Percentiles rank a stretch among this genome's conserved stretches.
Evolutionary conservation across 2,113 vertebrate species (phyloP).

Genomic region (Lipophrys pholis): DNA sequence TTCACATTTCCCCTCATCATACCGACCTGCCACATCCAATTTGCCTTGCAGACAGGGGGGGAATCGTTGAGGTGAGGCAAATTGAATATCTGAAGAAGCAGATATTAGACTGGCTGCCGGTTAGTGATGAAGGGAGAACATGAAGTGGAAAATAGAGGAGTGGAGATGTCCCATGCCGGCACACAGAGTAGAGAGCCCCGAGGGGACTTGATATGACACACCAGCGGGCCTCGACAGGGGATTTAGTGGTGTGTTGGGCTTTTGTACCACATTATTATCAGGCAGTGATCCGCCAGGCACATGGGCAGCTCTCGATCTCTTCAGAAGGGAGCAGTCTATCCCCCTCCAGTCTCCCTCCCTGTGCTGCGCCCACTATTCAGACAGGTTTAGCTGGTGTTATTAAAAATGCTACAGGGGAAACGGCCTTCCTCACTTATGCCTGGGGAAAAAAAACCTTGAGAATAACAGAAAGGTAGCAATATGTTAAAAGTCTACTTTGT

Average conservation of each 20-base stretch:
- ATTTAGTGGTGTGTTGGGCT: slow-evolving; percentile 71
- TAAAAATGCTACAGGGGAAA: slow-evolving; percentile 51
- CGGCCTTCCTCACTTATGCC: slow-evolving; percentile 44
- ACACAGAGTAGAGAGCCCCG: slow-evolving; percentile 48
- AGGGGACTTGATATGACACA: slow-evolving; percentile 71
- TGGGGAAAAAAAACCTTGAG: slow-evolving; percentile 31
- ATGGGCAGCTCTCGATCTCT: slow-evolving; percentile 65
- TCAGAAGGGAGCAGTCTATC: slow-evolving; percentile 62
- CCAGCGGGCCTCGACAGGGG: slow-evolving; percentile 60
- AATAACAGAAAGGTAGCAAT: slow-evolving; percentile 27
- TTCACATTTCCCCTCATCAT: slow-evolving; percentile 29
- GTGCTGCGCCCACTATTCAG: slow-evolving; percentile 55
- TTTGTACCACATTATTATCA: slow-evolving; percentile 79
- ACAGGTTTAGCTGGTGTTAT: slow-evolving; percentile 65
- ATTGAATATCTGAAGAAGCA: slow-evolving; percentile 54
- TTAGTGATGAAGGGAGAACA: slow-evolving; percentile 60
- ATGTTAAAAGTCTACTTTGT: background rate
- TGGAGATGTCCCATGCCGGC: slow-evolving; percentile 56
- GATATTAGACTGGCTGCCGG: slow-evolving; percentile 63
- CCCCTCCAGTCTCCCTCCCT: slow-evolving; percentile 59
- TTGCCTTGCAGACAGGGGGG: slow-evolving; percentile 40
- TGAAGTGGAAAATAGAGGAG: slow-evolving; percentile 62
- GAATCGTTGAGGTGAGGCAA: slow-evolving; percentile 52
- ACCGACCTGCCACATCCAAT: slow-evolving; percentile 52
- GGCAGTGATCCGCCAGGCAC: slow-evolving; percentile 70